Evolutionary conservation across 2,113 vertebrate genomes (phyloP), one percentile per base, ranked within the genome.

Genomic region (Scomber scombrus): DNA sequence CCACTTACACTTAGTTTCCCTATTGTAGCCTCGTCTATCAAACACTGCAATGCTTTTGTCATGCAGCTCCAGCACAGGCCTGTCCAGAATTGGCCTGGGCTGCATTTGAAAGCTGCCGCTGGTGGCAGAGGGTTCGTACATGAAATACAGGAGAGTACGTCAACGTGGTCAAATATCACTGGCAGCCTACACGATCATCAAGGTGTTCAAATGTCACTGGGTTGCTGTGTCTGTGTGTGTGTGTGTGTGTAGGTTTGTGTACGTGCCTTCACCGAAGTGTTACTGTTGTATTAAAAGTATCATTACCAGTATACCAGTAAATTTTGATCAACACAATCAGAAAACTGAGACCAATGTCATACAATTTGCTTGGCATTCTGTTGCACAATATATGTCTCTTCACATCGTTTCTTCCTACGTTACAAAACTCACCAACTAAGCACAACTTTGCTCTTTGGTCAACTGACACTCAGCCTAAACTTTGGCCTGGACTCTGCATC

Each of bases 101-200:
- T 3, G 3, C 23, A 29, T 56, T 55, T 71, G 19, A 78, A 78
- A 75, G 66, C 70, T 11, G 74, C 66, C 5, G 49, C 71, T 46
- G 40, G 61, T 69, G 62, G 69, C 65, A 68, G 60, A 43, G 29
- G 34, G 66, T 67, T 13, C 16, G 67, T 49, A 65, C 21, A 51
- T 80, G 80, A 43, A 61, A 31, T 69, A 66, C 78, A 69, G 19
- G 1, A 61, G 69, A 75, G 60, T 46, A 73, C 0, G 43, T 34
- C 70, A 56, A 23, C 11, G 6, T 62, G 80, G 45, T 83, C 61
- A 78, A 73, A 83, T 87, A 50, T 81, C 82, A 80, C 51, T 16
- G 62, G 18, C 73, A 65, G 55, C 14, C 60, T 34, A n/a, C 29
- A 14, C 12, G 11, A 46, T 14, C 52, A 43, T 11, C n/a, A 19